Base-by-base conservation (phyloP, 2,113 vertebrate genomes). In the Etheostoma cragini region DNA sequence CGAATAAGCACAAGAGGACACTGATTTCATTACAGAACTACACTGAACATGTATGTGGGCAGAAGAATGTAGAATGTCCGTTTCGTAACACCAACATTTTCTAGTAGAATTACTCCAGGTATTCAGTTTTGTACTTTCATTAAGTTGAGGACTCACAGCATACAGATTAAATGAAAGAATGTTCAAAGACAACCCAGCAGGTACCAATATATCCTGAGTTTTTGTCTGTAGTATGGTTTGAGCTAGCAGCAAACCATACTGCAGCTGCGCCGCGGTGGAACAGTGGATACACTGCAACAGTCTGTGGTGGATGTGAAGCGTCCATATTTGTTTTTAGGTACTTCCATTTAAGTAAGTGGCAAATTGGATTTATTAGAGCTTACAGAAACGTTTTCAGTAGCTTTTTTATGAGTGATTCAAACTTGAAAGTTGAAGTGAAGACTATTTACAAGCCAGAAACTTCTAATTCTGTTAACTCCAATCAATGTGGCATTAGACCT, bases 281-380 rank as follows among this genome's bases (percentile, higher is more conserved):
- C 8, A 42, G 38, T 2, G 38, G 38, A 10, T 10, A 11, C 38
- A 11, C 38, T 42, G 38, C 38, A 38, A 30, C 46, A 14, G 62
- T 24, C 6, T 22, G 33, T 61, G 8, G 33, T 61, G 8, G 46
- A 33, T 30, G 46, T 50, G 16, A 49, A 11, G 46, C 10, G 3
- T 8, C 38, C 38, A 72, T 72, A 35, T 33, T 64, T 26, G 16
- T 54, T 50, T 62, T 42, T n/a, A 63, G n/a, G n/a, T n/a, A 63
- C n/a, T 42, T 64, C 33, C 0, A 7, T 56, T n/a, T 65, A 12
- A 63, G 5, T 13, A 21, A 16, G 17, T 35, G 57, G 11, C 30
- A 35, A 62, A 2, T n/a, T 1, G 5, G 35, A 10, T 46, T 8
- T 24, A 4, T 38, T 4, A 15, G 12, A 38, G 13, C 21, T 52